Evolutionary conservation across 2,113 vertebrate species (phyloP).

Genomic region (Alethe castanea): DNA sequence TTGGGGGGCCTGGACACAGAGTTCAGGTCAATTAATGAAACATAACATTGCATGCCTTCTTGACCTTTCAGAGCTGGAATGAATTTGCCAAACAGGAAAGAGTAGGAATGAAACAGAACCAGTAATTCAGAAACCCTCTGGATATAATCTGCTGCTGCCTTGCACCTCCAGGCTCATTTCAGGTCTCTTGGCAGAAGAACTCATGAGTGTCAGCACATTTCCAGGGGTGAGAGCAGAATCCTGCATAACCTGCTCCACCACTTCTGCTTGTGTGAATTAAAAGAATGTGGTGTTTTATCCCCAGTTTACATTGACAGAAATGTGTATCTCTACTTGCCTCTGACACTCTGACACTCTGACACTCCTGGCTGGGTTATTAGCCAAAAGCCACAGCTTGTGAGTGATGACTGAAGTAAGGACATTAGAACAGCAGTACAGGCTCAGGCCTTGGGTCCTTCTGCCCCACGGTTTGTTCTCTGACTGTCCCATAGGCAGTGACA

Average conservation of each 20-base stretch:
- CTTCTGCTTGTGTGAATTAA: neutral
- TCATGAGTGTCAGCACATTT: slow-evolving; percentile 4
- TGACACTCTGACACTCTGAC: neutral
- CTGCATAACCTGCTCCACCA: neutral
- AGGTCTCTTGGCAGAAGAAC: neutral
- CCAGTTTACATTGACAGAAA: neutral
- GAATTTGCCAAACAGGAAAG: slow-evolving; percentile 25
- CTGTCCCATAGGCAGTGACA: neutral
- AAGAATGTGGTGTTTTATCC: neutral
- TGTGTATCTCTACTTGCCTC: neutral
- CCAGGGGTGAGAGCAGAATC: slow-evolving; percentile 2
- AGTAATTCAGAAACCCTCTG: slow-evolving; percentile 22
- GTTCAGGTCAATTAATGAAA: slow-evolving; percentile 2
- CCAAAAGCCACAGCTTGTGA: neutral
- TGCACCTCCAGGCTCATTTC: neutral
- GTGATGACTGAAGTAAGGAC: neutral
- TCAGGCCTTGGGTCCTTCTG: neutral
- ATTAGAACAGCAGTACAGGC: neutral
- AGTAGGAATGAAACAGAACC: slow-evolving; percentile 30
- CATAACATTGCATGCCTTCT: neutral
- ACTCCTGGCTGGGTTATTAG: neutral
- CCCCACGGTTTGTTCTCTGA: neutral
- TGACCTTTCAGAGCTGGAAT: slow-evolving; percentile 38
- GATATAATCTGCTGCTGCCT: neutral
- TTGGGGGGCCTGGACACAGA: neutral